phyloP scores from a whole-genome alignment of 30 jellyfish, hydroid and myxozoan genomes.

The Nemopilema nomurai region DNA sequence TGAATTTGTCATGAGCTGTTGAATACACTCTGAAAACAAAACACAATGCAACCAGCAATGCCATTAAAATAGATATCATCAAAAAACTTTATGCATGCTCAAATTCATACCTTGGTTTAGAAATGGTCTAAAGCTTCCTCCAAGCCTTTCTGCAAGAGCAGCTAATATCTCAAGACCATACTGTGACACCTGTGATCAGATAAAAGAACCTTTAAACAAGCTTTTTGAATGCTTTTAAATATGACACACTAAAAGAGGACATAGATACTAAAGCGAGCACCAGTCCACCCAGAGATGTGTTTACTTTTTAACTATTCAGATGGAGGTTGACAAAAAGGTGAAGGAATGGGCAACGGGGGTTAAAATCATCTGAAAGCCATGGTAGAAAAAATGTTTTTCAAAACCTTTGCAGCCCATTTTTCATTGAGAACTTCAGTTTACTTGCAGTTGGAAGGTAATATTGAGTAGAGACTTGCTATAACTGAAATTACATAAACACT shows the following conservation, averaged over 20 bases:
- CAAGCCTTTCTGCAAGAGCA: constrained; percentile 66
- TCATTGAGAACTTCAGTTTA: too few relatives aligned
- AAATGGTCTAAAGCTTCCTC: constrained; percentile 48
- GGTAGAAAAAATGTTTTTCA: too few relatives aligned
- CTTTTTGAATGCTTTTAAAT: too few relatives aligned
- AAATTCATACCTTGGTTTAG: constrained; percentile 59
- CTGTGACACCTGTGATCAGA: constrained; percentile 63
- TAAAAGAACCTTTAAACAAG: background rate
- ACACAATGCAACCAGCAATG: background rate
- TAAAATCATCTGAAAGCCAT: too few relatives aligned
- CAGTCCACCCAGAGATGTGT: too few relatives aligned
- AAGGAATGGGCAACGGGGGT: too few relatives aligned
- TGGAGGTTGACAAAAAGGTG: background rate
- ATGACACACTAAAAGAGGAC: too few relatives aligned
- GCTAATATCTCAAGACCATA: constrained; percentile 91
- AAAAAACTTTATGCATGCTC: background rate
- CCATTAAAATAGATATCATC: background rate
- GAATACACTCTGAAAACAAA: background rate
- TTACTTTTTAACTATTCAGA: background rate
- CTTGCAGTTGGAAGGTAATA: too few relatives aligned
- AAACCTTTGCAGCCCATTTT: too few relatives aligned
- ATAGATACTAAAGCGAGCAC: too few relatives aligned
- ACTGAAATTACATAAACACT: too few relatives aligned
- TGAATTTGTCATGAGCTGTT: background rate
- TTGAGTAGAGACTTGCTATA: too few relatives aligned